Evolutionary conservation across 2,888 invertebrate species (phyloP).

Genomic region (Nemotelus nigrinus): DNA sequence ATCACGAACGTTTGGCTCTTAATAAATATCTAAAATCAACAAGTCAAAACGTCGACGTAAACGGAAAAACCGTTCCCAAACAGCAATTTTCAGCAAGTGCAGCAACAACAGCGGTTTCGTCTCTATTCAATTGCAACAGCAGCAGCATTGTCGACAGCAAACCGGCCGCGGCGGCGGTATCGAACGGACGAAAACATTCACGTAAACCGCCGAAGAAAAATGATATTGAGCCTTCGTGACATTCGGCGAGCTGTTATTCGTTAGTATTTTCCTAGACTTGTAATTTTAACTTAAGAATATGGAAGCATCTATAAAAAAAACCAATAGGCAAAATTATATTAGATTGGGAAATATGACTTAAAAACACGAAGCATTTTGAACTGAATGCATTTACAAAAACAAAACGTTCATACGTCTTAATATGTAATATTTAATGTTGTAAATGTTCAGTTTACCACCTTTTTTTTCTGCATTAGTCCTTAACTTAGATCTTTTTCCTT

Average conservation of each 20-base stretch:
- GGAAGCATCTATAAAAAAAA: conserved; percentile 4
- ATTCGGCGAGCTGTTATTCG: conserved; percentile 49
- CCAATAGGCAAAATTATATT: conserved; percentile 14
- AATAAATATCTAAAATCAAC: conserved; percentile 46
- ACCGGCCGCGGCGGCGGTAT: conserved; percentile 52
- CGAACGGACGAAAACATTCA: conserved; percentile 58
- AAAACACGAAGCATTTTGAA: background rate
- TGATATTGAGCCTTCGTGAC: conserved; percentile 54
- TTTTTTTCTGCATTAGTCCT: conserved; percentile 7
- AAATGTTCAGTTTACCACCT: conserved; percentile 29
- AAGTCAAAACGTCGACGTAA: conserved; percentile 47
- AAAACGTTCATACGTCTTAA: background rate
- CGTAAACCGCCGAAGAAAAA: conserved; percentile 59
- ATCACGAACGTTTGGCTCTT: conserved; percentile 50
- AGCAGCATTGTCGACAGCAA: conserved; percentile 46
- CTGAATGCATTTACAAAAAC: background rate
- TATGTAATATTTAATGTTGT: conserved; percentile 34
- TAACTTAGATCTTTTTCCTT: conserved; percentile 11
- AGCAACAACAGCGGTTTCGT: background rate
- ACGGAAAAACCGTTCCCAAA: conserved; percentile 37
- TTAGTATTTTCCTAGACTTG: conserved; percentile 28
- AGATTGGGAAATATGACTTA: background rate
- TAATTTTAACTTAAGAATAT: conserved; percentile 19
- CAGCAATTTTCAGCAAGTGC: background rate
- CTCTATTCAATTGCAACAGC: conserved; percentile 6